Evolutionary conservation across 2,888 invertebrate genomes (phyloP), one percentile per base, ranked within the genome.

Genomic region (Temnothorax unifasciatus): DNA sequence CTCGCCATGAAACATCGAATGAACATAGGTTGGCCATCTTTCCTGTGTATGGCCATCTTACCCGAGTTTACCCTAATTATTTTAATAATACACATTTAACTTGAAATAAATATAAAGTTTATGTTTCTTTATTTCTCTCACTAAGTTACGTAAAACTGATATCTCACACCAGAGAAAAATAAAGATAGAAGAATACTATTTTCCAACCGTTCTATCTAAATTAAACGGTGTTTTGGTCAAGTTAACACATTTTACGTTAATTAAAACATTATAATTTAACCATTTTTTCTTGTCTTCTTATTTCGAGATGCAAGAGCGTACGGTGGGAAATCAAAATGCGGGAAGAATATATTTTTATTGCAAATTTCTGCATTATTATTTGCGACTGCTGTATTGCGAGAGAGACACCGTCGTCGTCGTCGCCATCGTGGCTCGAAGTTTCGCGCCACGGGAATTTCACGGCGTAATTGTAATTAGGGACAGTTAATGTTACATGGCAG

Each of bases 401-500:
- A 29, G 34, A 29, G 34, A 76, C 54, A 52, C 21, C 61, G 59
- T 44, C 64, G n/a, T 68, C 64, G n/a, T 68, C 64, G 21, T 61
- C 29, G 29, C 29, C 64, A 18, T 54, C 6, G 34, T 34, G 5
- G 21, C 15, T 38, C 11, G 9, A 83, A 83, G 83, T 88, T 85
- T 61, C 68, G 41, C 83, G 82, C 73, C 69, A 61, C 54, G 34
- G 76, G 74, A 76, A 86, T 86, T 89, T 75, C 81, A 77, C n/a
- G 59, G 29, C 59, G 61, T 86, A 91, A 87, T 91, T 88, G 86
- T 87, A 90, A 90, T 86, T 89, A 89, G 68, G 75, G 86, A 82
- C 64, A 87, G 87, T 90, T 87, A 87, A 86, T 76, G 85, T 88
- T 87, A 83, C 77, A 85, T 41, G 83, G 50, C 50, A 73, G 64